Conservation (phyloP, 2,888 invertebrate species). For the Aporophyla nigra region DNA sequence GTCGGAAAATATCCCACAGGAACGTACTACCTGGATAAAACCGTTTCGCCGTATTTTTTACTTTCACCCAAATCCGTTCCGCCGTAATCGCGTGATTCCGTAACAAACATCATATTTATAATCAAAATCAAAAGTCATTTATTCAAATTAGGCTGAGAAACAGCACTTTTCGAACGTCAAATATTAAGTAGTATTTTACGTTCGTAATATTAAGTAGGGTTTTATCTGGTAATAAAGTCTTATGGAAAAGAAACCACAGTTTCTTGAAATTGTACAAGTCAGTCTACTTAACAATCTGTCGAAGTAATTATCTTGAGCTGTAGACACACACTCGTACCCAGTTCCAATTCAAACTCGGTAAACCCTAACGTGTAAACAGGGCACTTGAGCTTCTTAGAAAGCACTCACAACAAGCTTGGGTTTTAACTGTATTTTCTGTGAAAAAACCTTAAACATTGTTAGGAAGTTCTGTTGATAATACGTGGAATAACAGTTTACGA, state of each 20-base stretch:
- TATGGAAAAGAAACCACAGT: background rate
- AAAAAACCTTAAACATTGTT: slow-evolving; percentile 8
- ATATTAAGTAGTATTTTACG: too few species aligned
- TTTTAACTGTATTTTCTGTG: slow-evolving; percentile 17
- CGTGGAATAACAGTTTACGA: background rate
- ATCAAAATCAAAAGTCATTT: too few species aligned
- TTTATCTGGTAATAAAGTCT: background rate
- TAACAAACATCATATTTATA: too few species aligned
- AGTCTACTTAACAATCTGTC: background rate
- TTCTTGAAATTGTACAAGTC: background rate
- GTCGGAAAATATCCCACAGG: too few species aligned
- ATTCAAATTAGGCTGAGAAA: too few species aligned
- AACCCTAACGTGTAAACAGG: slow-evolving; percentile 38
- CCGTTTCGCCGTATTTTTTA: too few species aligned
- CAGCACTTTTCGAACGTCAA: too few species aligned
- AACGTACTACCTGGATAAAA: too few species aligned
- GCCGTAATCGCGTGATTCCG: too few species aligned
- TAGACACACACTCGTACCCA: slow-evolving; percentile 25
- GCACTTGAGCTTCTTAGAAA: slow-evolving; percentile 23
- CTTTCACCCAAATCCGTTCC: too few species aligned
- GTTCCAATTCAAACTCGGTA: slow-evolving; percentile 31
- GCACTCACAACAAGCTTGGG: slow-evolving; percentile 18
- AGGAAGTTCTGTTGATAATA: background rate
- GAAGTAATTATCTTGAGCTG: slow-evolving; percentile 32
- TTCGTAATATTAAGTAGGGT: too few species aligned